Base-by-base conservation (phyloP, 2,113 vertebrate genomes). In the Symphodus melops region DNA sequence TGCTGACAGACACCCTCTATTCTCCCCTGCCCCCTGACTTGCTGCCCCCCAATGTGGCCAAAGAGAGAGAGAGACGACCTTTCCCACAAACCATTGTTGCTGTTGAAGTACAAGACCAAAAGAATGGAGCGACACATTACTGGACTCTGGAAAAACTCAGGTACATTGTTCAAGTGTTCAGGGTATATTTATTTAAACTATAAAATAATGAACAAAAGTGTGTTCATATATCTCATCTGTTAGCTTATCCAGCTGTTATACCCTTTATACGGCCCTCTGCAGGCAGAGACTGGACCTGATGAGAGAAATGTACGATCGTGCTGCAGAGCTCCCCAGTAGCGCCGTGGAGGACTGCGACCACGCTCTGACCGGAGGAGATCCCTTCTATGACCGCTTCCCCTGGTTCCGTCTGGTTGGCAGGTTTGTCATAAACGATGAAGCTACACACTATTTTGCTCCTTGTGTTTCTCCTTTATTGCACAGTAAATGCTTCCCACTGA, bases 361-460 rank as follows among this genome's bases (percentile, higher is more conserved):
- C 0, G 93, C 96, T 59, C 94, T 99, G 89, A 98, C 96, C 0
- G 97, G 97, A 0, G 98, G 98, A 4, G 98, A 99, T 70, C 98
- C 98, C 42, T 99, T 99, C 94, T 99, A 99, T 0, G 98, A 99
- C 86, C 97, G 98, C 71, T 99, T 99, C 86, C 98, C 98, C 25
- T 99, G 98, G 98, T 99, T 99, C 94, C 97, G 97, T 80, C 94
- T 99, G 75, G 98, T 99, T 0, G 98, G 98, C 93, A 96, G 98
- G 98, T 98, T 86, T 91, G 96, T 67, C 46, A 14, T 11, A 6
- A 14, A 8, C 37, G 9, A 12, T n/a, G 60, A 25, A 58, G 3
- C 48, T 9, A n/a, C 21, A 42, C 8, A 1, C 28, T 36, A 3
- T 20, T 55, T 41, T 19, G 20, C 21, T 36, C 20, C 16, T 13